Base-by-base conservation (phyloP, 2,888 invertebrate species). In the Mesorhabditis belari region DNA sequence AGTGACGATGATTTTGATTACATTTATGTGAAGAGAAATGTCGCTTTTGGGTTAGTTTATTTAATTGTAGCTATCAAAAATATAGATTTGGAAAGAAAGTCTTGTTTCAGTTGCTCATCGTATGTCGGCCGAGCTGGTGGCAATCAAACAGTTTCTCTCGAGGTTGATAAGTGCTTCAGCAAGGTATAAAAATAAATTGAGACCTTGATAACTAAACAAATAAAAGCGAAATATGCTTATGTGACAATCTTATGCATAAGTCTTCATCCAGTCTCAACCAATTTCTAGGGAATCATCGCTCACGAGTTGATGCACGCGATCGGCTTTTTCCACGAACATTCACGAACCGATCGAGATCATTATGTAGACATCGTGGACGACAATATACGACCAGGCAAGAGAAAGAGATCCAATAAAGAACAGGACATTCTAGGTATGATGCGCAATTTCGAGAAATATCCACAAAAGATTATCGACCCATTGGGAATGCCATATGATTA, bases 311-410 rank as follows among this genome's bases (percentile, higher is more conserved):
- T 90, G 74, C 90, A 90, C 77, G 70, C 74, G 6, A 81, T 89
- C 2, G 90, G 90, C 0, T 90, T 90, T 81, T 89, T 88, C 80
- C 90, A 91, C 77, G 90, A 90, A 83, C 90, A 90, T 79, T 89
- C 88, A 76, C 86, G 89, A 24, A 86, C 87, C 19, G 87, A 90
- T 81, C 85, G 91, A 67, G 90, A 90, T 77, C 85, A 88, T 1
- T 89, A 85, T 80, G 88, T 91, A 1, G 85, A 85, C 67, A 88
- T 90, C 69, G 82, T 87, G 56, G 88, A 88, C 87, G 86, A 88
- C 51, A 90, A 90, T 77, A 88, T 89, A 54, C 81, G 82, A 70
- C 74, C 82, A 69, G 87, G 88, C 87, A 76, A 70, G 28, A 17
- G 51, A 25, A 51, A 21, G 9, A 21, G n/a, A 55, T 54, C 4